Evolutionary conservation across 2,888 invertebrate genomes (phyloP), one percentile per base, ranked within the genome.

Genomic region (Andrena trimmerana): DNA sequence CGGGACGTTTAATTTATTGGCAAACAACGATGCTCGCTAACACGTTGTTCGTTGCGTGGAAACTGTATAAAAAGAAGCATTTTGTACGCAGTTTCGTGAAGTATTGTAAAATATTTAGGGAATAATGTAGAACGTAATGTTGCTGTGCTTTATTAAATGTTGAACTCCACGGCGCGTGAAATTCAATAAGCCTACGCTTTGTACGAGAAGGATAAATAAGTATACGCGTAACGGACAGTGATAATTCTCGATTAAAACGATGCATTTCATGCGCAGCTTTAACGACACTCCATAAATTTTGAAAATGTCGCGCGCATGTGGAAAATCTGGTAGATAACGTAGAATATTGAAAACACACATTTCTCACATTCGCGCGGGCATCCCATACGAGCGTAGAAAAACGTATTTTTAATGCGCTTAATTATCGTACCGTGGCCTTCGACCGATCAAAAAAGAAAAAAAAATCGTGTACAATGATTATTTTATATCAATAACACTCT

Each of bases 361-460:
- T 20, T 75, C 16, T 60, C 33, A 29, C 5, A 27, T 31, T 31
- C n/a, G 16, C 50, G 16, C 20, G 62, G 42, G 20, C 42, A 16
- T 10, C 24, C 10, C 20, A 10, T n/a, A 29, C 24, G 54, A 54
- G 67, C 54, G 42, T 24, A 5, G 13, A 33, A 52, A 52, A 59
- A 42, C 16, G 24, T 54, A 52, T 16, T 6, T 42, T 42, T 4
- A 42, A 76, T 8, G 13, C 4, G 2, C 13, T n/a, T 8, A 42
- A 71, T 80, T 67, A 62, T 27, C 48, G 65, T 66, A 54, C 71
- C 69, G 59, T 77, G 70, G 70, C 54, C 70, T 80, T 60, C 77
- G 65, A 78, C 71, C 60, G 52, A 66, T 54, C 52, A 24, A 66
- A 62, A 48, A 48, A 48, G n/a, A 31, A 52, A 70, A 24, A 24